phyloP scores from a whole-genome alignment of 2,113 vertebrate genomes.

The Calcarius ornatus region DNA sequence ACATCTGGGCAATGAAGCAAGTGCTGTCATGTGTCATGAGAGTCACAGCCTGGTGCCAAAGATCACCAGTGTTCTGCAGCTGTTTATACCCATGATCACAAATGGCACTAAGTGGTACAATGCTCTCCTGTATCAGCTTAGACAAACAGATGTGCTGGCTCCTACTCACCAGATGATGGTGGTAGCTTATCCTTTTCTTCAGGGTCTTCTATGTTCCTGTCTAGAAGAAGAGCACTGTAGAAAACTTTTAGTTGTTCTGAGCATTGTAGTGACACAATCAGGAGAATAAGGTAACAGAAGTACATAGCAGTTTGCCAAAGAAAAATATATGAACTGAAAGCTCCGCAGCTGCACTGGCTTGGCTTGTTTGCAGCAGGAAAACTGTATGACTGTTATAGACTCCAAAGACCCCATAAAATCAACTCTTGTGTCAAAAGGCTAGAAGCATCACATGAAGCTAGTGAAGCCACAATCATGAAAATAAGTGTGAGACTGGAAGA shows the following conservation, averaged over 20 bases:
- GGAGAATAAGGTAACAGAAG: neutral
- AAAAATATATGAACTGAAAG: neutral
- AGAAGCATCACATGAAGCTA: neutral
- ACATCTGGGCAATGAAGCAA: conserved; percentile 42
- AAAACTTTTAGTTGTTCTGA: neutral
- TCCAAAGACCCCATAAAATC: neutral
- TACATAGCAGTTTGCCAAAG: neutral
- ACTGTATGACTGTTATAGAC: neutral
- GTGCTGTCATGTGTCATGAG: neutral
- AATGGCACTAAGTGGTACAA: conserved; percentile 13
- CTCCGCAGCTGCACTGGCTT: neutral
- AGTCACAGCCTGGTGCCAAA: conserved; percentile 29
- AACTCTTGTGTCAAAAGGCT: neutral
- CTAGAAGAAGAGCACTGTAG: neutral
- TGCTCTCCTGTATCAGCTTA: neutral
- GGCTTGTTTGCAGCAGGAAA: neutral
- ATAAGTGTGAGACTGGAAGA: neutral
- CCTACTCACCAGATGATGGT: neutral
- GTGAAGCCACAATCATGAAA: neutral
- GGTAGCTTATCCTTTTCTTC: neutral
- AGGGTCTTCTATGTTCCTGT: neutral
- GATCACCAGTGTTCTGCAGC: conserved; percentile 14
- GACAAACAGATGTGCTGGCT: neutral
- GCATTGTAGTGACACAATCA: neutral
- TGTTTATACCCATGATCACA: neutral